Evolutionary conservation across 2,888 invertebrate genomes (phyloP).

Genomic region (Danaus chrysippus): DNA sequence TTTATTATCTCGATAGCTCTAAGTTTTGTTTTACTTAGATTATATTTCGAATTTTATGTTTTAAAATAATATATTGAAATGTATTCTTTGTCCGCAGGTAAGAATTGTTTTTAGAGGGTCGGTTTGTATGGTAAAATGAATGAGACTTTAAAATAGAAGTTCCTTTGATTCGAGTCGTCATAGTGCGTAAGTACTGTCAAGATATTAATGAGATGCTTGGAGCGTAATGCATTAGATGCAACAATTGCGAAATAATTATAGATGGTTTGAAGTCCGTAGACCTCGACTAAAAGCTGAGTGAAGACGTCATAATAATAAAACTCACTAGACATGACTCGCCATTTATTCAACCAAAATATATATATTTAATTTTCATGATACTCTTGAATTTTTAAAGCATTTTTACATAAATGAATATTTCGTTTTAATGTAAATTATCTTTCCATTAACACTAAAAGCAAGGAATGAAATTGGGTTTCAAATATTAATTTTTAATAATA

Average conservation of each 20-base stretch:
- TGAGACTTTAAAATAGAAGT: constrained; percentile 35
- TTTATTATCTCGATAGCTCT: constrained; percentile 8
- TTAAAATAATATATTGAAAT: constrained; percentile 17
- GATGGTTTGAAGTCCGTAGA: constrained; percentile 28
- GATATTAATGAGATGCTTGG: constrained; percentile 38
- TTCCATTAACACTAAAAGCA: neutral
- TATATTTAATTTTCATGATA: constrained; percentile 9
- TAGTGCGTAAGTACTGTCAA: constrained; percentile 39
- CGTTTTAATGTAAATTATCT: neutral
- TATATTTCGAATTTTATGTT: constrained; percentile 10
- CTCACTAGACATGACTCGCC: constrained; percentile 17
- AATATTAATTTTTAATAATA: neutral
- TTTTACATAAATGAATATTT: neutral
- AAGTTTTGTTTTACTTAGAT: constrained; percentile 1
- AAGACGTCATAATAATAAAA: constrained; percentile 20
- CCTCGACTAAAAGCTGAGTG: constrained; percentile 26
- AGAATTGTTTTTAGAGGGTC: constrained; percentile 31
- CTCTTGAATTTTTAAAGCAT: constrained; percentile 10
- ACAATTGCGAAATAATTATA: constrained; percentile 37
- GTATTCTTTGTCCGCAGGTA: constrained; percentile 40
- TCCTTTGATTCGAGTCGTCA: constrained; percentile 42
- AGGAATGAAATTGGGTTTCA: no score
- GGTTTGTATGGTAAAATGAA: constrained; percentile 28
- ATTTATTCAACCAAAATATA: constrained; percentile 14
- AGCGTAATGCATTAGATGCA: constrained; percentile 36